Percentiles rank a stretch among this genome's conserved stretches.
These are phyloP conservation scores for Sceloporus tristichus DNA, from an alignment of 2,113 vertebrate species.

Conservation along the genomic window DNA sequence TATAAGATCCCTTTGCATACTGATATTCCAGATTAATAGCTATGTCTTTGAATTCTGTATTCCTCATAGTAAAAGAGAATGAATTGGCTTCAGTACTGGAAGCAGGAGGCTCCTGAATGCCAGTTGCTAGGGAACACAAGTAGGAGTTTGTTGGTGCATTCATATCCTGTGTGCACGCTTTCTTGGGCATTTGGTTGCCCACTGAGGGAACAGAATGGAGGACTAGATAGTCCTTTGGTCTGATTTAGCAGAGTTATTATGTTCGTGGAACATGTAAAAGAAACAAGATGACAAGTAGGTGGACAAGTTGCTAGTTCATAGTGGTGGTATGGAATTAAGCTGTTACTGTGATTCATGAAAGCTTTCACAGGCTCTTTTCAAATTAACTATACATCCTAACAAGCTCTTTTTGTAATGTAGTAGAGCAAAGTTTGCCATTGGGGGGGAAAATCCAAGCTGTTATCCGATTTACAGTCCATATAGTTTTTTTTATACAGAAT, in stretches of 20 bases:
- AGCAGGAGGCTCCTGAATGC: neutral
- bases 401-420: slow-evolving; percentile 48
- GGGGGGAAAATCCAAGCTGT: neutral
- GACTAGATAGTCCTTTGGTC: neutral
- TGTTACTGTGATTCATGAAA: neutral
- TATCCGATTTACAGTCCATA: slow-evolving; percentile 27
- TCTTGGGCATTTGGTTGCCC: neutral
- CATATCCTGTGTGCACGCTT: neutral
- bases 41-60: no score
- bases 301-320: slow-evolving; percentile 18
- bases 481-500: slow-evolving; percentile 12
- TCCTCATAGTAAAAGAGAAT: no score
- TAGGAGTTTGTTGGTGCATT: neutral
- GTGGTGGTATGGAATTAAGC: neutral
- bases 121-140: neutral
- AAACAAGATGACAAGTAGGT: slow-evolving; percentile 3
- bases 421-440: neutral
- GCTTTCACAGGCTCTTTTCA: slow-evolving; percentile 11
- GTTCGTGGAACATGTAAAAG: neutral
- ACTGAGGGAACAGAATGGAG: neutral
- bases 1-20: no score
- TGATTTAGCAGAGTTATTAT: neutral
- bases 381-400: slow-evolving; percentile 17
- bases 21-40: no score
- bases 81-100: no score